Conservation (phyloP, 2,888 invertebrate genomes). For the Meliscaeva auricollis region DNA sequence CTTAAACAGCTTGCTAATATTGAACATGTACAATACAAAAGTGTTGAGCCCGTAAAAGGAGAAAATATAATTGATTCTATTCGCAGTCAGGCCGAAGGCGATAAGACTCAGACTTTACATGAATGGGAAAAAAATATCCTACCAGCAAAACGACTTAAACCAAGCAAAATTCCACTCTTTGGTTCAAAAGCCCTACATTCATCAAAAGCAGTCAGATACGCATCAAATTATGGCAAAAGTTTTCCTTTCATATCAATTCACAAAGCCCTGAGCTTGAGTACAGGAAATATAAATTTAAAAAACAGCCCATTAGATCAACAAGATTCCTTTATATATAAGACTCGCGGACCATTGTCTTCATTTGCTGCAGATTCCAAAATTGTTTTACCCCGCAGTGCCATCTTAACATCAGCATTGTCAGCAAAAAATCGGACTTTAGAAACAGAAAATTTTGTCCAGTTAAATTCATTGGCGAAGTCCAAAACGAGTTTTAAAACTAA, state of each 20-base stretch:
- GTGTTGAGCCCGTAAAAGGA: slow-evolving; percentile 13
- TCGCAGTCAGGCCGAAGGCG: slow-evolving; percentile 46
- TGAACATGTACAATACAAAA: slow-evolving; percentile 7
- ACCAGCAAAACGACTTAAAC: slow-evolving; percentile 84
- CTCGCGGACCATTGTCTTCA: slow-evolving; percentile 82
- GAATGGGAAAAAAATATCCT: slow-evolving; percentile 65
- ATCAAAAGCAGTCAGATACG: slow-evolving; percentile 35
- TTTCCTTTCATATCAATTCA: slow-evolving; percentile 83
- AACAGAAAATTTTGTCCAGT: slow-evolving; percentile 85
- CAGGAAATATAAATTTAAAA: slow-evolving; percentile 81
- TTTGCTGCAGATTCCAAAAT: slow-evolving; percentile 82
- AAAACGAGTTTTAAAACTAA: slow-evolving; percentile 74
- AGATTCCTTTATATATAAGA: slow-evolving; percentile 83
- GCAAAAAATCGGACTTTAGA: slow-evolving; percentile 85
- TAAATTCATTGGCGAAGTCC: slow-evolving; percentile 84
- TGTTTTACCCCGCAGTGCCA: slow-evolving; percentile 78
- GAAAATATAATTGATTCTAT: slow-evolving; percentile 28
- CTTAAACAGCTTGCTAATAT: slow-evolving; percentile 14
- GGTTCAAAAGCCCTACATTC: slow-evolving; percentile 83
- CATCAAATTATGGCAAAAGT: slow-evolving; percentile 44
- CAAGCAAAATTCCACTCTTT: slow-evolving; percentile 90
- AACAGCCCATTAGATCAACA: slow-evolving; percentile 84
- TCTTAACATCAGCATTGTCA: slow-evolving; percentile 83
- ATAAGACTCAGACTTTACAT: slow-evolving; percentile 47
- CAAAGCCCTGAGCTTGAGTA: slow-evolving; percentile 83